These are phyloP conservation scores for Apogon talboti DNA, from an alignment of 2,797 vertebrate genomes.

Conservation along the genomic window DNA sequence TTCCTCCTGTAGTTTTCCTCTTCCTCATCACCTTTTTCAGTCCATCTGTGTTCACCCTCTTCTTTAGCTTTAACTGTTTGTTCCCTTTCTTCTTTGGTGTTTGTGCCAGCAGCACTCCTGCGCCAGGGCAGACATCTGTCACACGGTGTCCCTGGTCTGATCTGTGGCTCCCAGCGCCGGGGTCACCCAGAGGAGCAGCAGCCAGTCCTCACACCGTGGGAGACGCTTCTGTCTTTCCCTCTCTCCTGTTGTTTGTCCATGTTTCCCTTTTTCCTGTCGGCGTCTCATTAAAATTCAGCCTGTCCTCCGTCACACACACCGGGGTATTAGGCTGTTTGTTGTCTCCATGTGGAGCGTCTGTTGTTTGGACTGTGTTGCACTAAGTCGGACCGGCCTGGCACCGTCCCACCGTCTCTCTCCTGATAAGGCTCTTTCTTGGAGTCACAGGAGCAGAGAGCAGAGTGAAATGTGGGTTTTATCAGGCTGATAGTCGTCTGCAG, in stretches of 20 bases:
- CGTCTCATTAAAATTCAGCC: constrained; percentile 56
- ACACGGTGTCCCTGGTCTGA: constrained; percentile 77
- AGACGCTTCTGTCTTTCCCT: constrained; percentile 46
- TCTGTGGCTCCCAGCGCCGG: constrained; percentile 70
- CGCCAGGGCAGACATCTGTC: constrained; percentile 80
- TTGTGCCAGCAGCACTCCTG: constrained; percentile 73
- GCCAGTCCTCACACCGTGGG: constrained; percentile 51
- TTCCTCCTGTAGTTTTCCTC: background rate
- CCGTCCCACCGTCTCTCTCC: constrained; percentile 46
- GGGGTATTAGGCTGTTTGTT: constrained; percentile 64
- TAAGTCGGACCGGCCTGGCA: constrained; percentile 48
- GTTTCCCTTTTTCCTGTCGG: constrained; percentile 18
- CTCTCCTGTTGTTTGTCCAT: constrained; percentile 9
- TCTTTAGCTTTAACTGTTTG: constrained; percentile 18
- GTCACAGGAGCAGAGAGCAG: constrained; percentile 57
- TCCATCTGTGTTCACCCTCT: constrained; percentile 22
- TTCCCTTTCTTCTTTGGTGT: constrained; percentile 49
- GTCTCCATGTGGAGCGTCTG: constrained; percentile 61
- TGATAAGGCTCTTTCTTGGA: constrained; percentile 50
- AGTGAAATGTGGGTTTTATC: constrained; percentile 44
- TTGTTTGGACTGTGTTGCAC: constrained; percentile 51
- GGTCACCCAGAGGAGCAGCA: constrained; percentile 76
- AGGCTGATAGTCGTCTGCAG: constrained; percentile 52
- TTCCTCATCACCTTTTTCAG: constrained; percentile 9
- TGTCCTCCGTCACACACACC: constrained; percentile 28